Conservation (phyloP, 2,113 vertebrate species). For the Microtus pennsylvanicus region DNA sequence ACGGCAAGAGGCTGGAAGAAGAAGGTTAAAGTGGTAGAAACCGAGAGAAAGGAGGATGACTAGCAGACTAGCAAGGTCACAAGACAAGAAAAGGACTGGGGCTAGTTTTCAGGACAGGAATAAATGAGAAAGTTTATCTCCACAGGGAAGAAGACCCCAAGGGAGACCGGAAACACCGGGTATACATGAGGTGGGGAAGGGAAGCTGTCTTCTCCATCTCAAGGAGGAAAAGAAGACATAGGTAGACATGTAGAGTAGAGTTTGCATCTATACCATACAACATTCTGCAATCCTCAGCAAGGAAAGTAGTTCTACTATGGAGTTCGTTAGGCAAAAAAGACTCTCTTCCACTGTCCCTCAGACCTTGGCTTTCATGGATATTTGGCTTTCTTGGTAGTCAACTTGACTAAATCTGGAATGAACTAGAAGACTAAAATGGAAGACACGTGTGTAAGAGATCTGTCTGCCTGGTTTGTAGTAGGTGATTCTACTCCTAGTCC, state of each 20-base stretch:
- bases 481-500: neutral
- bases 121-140: neutral
- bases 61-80: neutral
- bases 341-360: neutral
- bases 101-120: neutral
- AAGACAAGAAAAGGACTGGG: neutral
- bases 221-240: neutral
- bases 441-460: neutral
- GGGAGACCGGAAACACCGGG: neutral
- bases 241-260: neutral
- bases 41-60: neutral
- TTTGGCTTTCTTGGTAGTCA: neutral
- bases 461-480: neutral
- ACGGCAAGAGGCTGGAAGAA: neutral
- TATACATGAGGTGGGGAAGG: accelerated
- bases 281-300: neutral
- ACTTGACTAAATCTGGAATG: neutral
- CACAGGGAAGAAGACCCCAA: neutral
- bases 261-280: neutral
- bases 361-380: neutral
- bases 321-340: conserved; percentile 45
- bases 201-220: neutral
- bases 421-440: neutral
- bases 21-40: neutral
- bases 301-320: neutral